Evolutionary conservation across 2,888 invertebrate genomes (phyloP).

Genomic region (Sturmia bella): DNA sequence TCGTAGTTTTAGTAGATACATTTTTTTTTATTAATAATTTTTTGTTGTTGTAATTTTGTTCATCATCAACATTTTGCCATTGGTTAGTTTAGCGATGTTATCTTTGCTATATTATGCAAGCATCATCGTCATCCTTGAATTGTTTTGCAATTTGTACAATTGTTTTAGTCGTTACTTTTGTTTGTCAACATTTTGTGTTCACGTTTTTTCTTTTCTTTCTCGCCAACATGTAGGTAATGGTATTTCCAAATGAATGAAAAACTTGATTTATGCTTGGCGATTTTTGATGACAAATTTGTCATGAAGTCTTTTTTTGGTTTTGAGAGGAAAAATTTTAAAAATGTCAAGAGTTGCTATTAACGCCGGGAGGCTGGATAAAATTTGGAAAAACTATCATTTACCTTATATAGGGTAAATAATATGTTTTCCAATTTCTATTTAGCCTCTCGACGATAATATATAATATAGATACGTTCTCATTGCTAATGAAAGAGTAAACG

Average conservation of each 20-base stretch:
- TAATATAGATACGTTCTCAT: no score
- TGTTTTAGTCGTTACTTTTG: conserved; percentile 57
- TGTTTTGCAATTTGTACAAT: conserved; percentile 51
- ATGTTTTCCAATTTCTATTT: no score
- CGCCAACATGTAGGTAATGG: neutral
- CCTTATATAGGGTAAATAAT: no score
- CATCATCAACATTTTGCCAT: conserved; percentile 28
- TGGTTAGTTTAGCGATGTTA: conserved; percentile 11
- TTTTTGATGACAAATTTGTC: neutral
- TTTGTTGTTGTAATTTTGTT: conserved; percentile 15
- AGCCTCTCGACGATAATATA: no score
- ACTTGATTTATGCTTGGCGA: conserved; percentile 8
- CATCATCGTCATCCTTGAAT: conserved; percentile 61
- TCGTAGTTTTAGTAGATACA: conserved; percentile 4
- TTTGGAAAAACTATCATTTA: no score
- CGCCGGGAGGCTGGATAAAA: no score
- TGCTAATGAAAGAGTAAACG: no score
- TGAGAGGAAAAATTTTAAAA: no score
- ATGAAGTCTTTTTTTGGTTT: no score
- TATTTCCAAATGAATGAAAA: neutral
- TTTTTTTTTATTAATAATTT: conserved; percentile 8
- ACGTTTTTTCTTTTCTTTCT: neutral
- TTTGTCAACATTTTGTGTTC: conserved; percentile 47
- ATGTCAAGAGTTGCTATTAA: no score
- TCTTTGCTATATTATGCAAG: conserved; percentile 17